These are phyloP conservation scores for Lasioglossum malachurum DNA, from an alignment of 2,888 invertebrate species.

Conservation along the genomic window DNA sequence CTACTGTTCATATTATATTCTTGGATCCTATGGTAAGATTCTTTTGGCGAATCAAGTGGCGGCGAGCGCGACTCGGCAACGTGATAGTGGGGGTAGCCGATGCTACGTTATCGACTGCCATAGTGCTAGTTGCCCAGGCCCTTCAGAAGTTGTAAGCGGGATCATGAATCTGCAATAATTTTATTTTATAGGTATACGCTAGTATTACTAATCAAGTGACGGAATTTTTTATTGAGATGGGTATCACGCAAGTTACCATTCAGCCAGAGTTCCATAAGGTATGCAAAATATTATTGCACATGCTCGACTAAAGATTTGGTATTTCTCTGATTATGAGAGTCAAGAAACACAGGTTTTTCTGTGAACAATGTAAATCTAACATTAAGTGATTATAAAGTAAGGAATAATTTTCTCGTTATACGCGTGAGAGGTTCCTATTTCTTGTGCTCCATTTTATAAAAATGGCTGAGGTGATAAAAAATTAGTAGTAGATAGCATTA, in stretches of 20 bases:
- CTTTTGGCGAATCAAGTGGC: neutral
- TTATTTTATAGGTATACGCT: conserved; percentile 85
- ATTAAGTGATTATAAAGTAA: neutral
- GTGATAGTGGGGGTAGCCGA: no score
- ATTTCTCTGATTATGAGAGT: neutral
- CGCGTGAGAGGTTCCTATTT: neutral
- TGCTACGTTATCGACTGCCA: no score
- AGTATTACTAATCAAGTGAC: conserved; percentile 88
- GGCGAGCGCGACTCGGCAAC: no score
- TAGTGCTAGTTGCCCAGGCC: no score
- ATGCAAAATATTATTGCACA: neutral
- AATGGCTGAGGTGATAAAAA: neutral
- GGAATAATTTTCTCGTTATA: neutral
- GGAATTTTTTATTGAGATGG: conserved; percentile 92
- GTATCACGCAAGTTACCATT: conserved; percentile 93
- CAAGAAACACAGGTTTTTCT: neutral
- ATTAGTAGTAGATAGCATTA: no score
- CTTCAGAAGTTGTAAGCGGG: neutral
- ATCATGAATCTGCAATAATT: neutral
- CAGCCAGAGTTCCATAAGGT: conserved; percentile 92
- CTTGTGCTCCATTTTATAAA: neutral
- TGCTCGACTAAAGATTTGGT: neutral
- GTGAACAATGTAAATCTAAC: neutral
- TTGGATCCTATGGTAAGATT: conserved; percentile 87
- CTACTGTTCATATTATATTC: conserved; percentile 94